Conservation (phyloP, 2,113 vertebrate genomes). For the Cygnus buccinator region DNA sequence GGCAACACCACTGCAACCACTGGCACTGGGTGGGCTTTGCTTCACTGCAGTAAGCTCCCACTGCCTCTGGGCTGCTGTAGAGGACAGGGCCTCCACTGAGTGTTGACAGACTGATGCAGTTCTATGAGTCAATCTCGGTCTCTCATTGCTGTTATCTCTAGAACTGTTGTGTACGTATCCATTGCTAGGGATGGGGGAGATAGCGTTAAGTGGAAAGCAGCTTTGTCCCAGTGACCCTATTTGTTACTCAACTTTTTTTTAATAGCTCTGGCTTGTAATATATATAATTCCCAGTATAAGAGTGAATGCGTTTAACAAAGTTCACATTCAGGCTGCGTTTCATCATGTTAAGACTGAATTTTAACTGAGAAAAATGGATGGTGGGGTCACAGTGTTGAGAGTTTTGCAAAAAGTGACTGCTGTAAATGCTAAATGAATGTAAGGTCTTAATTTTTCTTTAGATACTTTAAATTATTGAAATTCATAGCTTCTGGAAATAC, state of each 20-base stretch:
- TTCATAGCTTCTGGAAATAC: not conserved
- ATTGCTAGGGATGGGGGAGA: not conserved
- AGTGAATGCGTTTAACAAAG: not conserved
- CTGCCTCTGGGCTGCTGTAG: not conserved
- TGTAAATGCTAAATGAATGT: not conserved
- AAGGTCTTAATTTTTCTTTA: not conserved
- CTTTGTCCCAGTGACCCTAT: constrained; percentile 45
- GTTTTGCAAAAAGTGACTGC: not conserved
- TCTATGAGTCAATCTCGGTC: not conserved
- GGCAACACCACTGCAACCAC: not conserved
- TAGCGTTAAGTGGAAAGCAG: not conserved
- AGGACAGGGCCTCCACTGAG: not conserved
- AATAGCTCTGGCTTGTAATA: constrained; percentile 35
- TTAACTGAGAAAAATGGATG: constrained; percentile 31
- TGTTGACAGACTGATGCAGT: not conserved
- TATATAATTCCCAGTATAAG: constrained; percentile 9
- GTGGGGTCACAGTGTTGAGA: not conserved
- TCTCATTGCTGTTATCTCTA: not conserved
- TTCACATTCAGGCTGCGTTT: constrained; percentile 14
- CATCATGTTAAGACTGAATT: constrained; percentile 42
- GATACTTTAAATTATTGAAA: not conserved
- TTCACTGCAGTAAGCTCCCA: not conserved
- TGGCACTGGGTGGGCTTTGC: not conserved
- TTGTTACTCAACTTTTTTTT: constrained; percentile 10
- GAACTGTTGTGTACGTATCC: not conserved